Conservation (phyloP, 2,797 vertebrate genomes). For the Sylvilagus floridanus region DNA sequence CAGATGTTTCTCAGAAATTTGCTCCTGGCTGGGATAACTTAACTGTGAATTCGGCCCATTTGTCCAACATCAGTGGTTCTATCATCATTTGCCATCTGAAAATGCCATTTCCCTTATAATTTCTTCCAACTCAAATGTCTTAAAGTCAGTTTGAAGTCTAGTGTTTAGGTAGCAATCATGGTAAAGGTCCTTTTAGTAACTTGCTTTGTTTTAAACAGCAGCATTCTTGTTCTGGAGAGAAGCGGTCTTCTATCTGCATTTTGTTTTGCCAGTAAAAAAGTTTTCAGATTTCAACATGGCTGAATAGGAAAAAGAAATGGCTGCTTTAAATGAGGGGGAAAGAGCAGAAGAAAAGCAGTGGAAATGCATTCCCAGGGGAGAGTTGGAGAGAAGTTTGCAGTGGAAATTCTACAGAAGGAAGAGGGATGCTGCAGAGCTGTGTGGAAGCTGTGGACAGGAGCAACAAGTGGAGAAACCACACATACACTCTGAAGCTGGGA, state of each 20-base stretch:
- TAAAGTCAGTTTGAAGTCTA: constrained; percentile 16
- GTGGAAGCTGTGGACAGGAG: too few species aligned
- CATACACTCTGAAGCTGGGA: too few species aligned
- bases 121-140: not conserved
- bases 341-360: too few species aligned
- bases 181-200: not conserved
- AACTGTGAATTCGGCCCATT: not conserved
- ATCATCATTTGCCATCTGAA: not conserved
- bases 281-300: not conserved
- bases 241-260: not conserved
- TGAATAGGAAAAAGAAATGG: too few species aligned
- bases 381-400: too few species aligned
- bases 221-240: not conserved
- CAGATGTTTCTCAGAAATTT: not conserved
- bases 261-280: not conserved
- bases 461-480: too few species aligned
- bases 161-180: not conserved
- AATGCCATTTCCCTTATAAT: not conserved
- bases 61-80: not conserved
- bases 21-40: not conserved
- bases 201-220: not conserved
- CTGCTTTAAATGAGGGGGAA: too few species aligned
- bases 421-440: too few species aligned
- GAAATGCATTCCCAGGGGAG: too few species aligned
- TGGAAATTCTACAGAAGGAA: too few species aligned